Conservation (phyloP, 2,888 invertebrate species). For the Junonia oenone region DNA sequence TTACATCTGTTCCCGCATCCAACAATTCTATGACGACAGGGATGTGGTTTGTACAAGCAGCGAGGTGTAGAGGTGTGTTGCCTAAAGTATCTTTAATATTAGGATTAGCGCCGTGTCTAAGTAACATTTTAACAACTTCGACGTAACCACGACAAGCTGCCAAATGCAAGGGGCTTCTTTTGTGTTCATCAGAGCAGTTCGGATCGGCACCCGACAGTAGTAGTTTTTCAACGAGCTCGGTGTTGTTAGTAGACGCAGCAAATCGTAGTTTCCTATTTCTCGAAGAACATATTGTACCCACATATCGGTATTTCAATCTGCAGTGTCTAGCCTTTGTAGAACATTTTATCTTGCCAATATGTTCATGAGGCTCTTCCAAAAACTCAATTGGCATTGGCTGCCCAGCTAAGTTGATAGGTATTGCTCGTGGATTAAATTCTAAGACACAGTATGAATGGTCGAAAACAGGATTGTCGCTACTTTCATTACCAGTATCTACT, state of each 20-base stretch:
- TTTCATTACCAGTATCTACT: slow-evolving; percentile 86
- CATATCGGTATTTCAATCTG: slow-evolving; percentile 60
- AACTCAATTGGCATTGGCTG: slow-evolving; percentile 68
- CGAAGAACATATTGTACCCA: slow-evolving; percentile 58
- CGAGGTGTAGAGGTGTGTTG: slow-evolving; percentile 94
- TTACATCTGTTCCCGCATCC: slow-evolving; percentile 90
- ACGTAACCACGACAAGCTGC: slow-evolving; percentile 92
- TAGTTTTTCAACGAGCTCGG: slow-evolving; percentile 82
- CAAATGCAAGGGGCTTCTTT: slow-evolving; percentile 91
- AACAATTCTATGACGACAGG: slow-evolving; percentile 88
- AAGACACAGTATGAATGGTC: slow-evolving; percentile 66
- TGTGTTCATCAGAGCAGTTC: slow-evolving; percentile 87
- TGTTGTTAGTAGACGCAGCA: slow-evolving; percentile 88
- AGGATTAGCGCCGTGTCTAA: slow-evolving; percentile 91
- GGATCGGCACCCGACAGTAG: slow-evolving; percentile 86
- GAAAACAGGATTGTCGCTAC: slow-evolving; percentile 81
- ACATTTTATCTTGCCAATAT: slow-evolving; percentile 72
- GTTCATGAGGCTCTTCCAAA: slow-evolving; percentile 60
- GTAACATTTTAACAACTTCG: slow-evolving; percentile 86
- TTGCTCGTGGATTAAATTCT: slow-evolving; percentile 66
- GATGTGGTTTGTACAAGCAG: slow-evolving; percentile 89
- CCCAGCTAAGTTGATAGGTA: slow-evolving; percentile 63
- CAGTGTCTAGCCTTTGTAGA: slow-evolving; percentile 66
- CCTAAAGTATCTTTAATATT: slow-evolving; percentile 91
- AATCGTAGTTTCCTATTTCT: slow-evolving; percentile 81